Base-by-base conservation (phyloP, 2,888 invertebrate genomes). In the Oxytorus armatus region DNA sequence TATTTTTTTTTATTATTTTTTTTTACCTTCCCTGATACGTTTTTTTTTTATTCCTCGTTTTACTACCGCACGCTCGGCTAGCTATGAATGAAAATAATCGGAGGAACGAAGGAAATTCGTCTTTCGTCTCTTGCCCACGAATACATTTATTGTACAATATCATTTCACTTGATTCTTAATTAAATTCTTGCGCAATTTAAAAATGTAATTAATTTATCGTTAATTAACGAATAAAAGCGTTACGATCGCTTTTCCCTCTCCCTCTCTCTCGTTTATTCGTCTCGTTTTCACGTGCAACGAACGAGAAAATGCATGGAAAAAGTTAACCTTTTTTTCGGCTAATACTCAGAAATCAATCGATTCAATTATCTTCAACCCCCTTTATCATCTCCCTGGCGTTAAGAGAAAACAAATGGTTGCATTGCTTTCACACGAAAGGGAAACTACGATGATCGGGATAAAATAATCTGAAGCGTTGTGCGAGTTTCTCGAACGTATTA, bases 21-120 rank as follows among this genome's bases (percentile, higher is more conserved):
- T n/a, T 29, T 39, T 68, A 49, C 21, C 4, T 2, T 36, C 21
- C 61, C 39, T 14, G n/a, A n/a, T n/a, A n/a, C n/a, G n/a, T 55
- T 68, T 42, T 65, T 16, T 47, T n/a, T 59, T 53, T 23, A 14
- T 59, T 36, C 49, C 29, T 42, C 53, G 42, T 61, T 61, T 51
- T 16, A 11, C 39, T 68, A 11, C 42, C 36, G 33, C 42, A 42
- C 65, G 63, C 73, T 65, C 65, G 39, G 33, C 57, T 25, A 29
- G 47, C 39, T 61, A 59, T 44, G 39, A 63, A 69, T 70, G 11
- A 65, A 70, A 61, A 53, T 70, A 74, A 70, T 49, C 69, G 33
- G 47, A 51, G 49, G 42, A 74, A 59, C 10, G 39, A n/a, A 53
- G 44, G 25, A 72, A 79, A 68, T 63, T 53, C 23, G 23, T 65